Evolutionary conservation across 92 coral and sea anemone species (phyloP), one percentile per base, ranked within the genome.

Genomic region (Virgularia gustaviana): DNA sequence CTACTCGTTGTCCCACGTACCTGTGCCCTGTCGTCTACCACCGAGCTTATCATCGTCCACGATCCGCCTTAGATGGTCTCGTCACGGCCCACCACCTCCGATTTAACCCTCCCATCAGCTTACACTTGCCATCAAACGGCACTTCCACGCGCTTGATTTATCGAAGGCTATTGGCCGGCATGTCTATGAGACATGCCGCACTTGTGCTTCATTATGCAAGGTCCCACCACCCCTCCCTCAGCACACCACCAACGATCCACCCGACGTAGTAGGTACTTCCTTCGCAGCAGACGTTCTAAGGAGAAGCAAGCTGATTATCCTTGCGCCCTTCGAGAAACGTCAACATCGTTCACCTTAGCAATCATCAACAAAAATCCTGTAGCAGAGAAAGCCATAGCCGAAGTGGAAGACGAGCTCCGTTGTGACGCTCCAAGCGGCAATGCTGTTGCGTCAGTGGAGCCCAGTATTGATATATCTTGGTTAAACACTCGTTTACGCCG

Each of bases 121-220:
- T 9, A 63, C 65, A 53, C 35, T 65, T 34, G 49, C 75, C 29
- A 63, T 75, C 66, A 75, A 59, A 38, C 25, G 77, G 2, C 60
- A 64, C 58, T 81, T 81, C 81, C 73, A 61, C 11, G 85, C 63
- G 37, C 43, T 80, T 6, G 80, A 73, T 31, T 33, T 62, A 24
- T 54, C 47, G 67, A 47, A 71, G 30, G 73, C 77, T 16, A 36
- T 71, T 57, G 73, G 71, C 25, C 19, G 29, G 2, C n/a, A n/a
- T n/a, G 62, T 79, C 1, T 44, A 54, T 9, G 71, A 75, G 20
- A 30, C 79, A 4, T 79, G 73, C 51, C 78, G 71, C 72, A 56
- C 70, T 28, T 63, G 72, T 28, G 28, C 60, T 53, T 71, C 65
- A 12, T 44, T 79, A 35, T 52, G 29, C 45, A 18, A 57, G 16